These are phyloP conservation scores for Eudemis profundana DNA, from an alignment of 2,888 invertebrate species.

Conservation along the genomic window DNA sequence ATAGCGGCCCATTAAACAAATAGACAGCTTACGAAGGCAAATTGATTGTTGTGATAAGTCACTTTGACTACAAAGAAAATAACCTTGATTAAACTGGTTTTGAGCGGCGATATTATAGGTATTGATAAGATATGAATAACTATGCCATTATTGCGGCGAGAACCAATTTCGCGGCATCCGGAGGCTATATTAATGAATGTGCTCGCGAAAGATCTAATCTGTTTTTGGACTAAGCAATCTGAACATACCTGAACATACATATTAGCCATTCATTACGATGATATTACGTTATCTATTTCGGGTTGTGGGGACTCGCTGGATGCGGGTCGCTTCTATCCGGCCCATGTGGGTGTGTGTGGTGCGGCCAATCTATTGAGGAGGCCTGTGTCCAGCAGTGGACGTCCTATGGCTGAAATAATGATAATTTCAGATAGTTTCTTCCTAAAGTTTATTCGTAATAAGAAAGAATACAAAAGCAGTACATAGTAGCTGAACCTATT, in stretches of 20 bases:
- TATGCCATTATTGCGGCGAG: conserved; percentile 32
- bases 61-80: conserved; percentile 59
- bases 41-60: conserved; percentile 81
- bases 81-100: conserved; percentile 43
- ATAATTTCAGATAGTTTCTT: too few relatives aligned
- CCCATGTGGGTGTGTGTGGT: too few relatives aligned
- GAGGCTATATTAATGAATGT: conserved; percentile 13
- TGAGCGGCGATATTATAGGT: conserved; percentile 31
- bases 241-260: not conserved
- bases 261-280: not conserved
- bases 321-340: too few relatives aligned
- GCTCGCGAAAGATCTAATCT: conserved; percentile 25
- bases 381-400: too few relatives aligned
- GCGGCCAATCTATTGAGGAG: too few relatives aligned
- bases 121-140: conserved; percentile 37
- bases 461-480: too few relatives aligned
- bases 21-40: conserved; percentile 74
- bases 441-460: too few relatives aligned
- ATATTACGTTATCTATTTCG: too few relatives aligned
- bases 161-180: conserved; percentile 40
- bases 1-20: conserved; percentile 78
- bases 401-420: too few relatives aligned
- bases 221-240: conserved; percentile 17
- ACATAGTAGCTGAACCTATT: too few relatives aligned
- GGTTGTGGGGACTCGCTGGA: too few relatives aligned